Conservation (phyloP, 2,888 invertebrate genomes). For the Trichogramma dendrolimi region DNA sequence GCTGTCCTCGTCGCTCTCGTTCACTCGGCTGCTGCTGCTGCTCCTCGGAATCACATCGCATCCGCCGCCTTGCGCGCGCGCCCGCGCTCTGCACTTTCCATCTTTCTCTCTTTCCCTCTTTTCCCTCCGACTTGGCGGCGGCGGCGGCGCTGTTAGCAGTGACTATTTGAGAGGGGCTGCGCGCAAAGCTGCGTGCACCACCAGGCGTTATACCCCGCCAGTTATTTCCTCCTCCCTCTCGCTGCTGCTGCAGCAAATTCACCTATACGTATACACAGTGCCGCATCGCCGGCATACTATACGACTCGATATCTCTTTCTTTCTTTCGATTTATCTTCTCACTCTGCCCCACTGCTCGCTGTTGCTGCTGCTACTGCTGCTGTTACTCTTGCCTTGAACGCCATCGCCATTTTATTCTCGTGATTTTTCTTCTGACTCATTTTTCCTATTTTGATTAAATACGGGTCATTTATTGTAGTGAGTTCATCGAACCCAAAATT, state of each 20-base stretch:
- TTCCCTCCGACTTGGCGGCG: conserved; percentile 46
- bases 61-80: conserved; percentile 28
- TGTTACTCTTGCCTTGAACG: conserved; percentile 18
- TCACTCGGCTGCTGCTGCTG: conserved; percentile 19
- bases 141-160: no score
- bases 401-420: not conserved
- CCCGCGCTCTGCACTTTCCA: conserved; percentile 25
- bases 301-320: conserved; percentile 30
- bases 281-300: conserved; percentile 10
- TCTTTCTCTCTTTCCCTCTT: conserved; percentile 44
- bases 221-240: conserved; percentile 31
- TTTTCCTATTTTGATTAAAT: not conserved
- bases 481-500: not conserved
- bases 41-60: not conserved
- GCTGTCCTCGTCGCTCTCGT: conserved; percentile 16
- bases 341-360: conserved; percentile 21
- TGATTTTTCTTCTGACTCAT: no score
- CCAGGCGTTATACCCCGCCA: conserved; percentile 31
- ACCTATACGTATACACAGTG: conserved; percentile 22
- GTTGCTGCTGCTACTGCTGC: conserved; percentile 13
- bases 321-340: conserved; percentile 30
- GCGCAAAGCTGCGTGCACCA: conserved; percentile 31
- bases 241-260: conserved; percentile 22
- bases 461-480: not conserved
- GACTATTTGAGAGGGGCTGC: no score